Conservation (phyloP, 2,888 invertebrate species). For the Sylvicola cinctus region DNA sequence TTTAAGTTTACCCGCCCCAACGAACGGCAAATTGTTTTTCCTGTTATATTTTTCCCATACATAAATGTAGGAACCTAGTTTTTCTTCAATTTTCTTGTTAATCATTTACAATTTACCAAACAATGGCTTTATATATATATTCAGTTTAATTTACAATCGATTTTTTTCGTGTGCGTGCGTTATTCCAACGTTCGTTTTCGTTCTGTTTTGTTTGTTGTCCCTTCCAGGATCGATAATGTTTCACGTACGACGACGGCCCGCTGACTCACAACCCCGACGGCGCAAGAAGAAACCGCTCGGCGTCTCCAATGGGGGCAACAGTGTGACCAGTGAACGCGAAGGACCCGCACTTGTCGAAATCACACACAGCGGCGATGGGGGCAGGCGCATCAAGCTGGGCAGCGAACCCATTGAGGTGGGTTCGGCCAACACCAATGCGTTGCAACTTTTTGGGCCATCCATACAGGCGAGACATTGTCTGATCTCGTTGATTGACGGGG, state of each 20-base stretch:
- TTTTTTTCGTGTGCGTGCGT: too few relatives aligned
- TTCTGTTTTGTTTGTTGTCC: too few relatives aligned
- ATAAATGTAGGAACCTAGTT: too few relatives aligned
- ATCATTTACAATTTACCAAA: too few relatives aligned
- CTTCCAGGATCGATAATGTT: slow-evolving; percentile 84
- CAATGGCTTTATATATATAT: too few relatives aligned
- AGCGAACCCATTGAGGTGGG: slow-evolving; percentile 49
- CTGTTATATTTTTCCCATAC: too few relatives aligned
- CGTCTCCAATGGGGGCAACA: slow-evolving; percentile 27
- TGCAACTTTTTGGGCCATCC: slow-evolving; percentile 73
- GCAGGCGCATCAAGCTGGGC: slow-evolving; percentile 38
- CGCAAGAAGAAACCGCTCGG: slow-evolving; percentile 59
- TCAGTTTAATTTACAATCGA: too few relatives aligned
- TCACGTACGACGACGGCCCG: slow-evolving; percentile 82
- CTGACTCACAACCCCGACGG: slow-evolving; percentile 73
- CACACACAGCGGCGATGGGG: slow-evolving; percentile 33
- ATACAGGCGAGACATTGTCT: slow-evolving; percentile 91
- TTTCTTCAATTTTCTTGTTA: too few relatives aligned
- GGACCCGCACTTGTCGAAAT: slow-evolving; percentile 46
- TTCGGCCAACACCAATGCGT: slow-evolving; percentile 54
- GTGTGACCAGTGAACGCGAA: slow-evolving; percentile 34
- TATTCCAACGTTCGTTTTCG: too few relatives aligned
- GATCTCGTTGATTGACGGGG: slow-evolving; percentile 77
- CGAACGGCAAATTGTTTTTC: too few relatives aligned
- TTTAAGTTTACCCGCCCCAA: too few relatives aligned